phyloP scores from a whole-genome alignment of 1,140 invertebrate genomes.

The Heliconius hermathena region DNA sequence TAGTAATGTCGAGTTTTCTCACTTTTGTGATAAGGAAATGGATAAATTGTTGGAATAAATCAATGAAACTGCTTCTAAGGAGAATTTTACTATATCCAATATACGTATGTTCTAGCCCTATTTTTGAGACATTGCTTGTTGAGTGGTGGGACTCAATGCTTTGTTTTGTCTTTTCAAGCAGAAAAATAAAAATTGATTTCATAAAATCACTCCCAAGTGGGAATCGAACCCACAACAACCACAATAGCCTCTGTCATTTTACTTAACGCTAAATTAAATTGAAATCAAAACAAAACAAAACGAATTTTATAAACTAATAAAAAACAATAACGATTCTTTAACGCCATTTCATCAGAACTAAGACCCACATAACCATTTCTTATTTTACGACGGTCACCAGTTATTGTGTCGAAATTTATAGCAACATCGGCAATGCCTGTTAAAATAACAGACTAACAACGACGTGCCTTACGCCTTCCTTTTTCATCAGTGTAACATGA shows the following conservation, averaged over 20 bases:
- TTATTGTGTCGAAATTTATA: background rate
- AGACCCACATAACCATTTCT: background rate
- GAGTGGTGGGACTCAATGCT: too few species aligned
- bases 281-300: conserved; percentile 1
- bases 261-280: too few species aligned
- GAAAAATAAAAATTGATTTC: too few species aligned
- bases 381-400: conserved; percentile 6
- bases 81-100: too few species aligned
- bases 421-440: background rate
- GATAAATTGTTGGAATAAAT: background rate
- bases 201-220: too few species aligned
- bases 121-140: too few species aligned
- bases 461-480: background rate
- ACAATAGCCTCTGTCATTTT: too few species aligned
- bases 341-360: conserved; percentile 2
- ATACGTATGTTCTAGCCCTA: too few species aligned
- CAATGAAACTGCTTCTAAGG: too few species aligned
- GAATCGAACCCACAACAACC: too few species aligned
- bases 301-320: conserved; percentile 7
- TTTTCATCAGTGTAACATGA: background rate
- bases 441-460: conserved; percentile 2
- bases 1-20: too few species aligned
- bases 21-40: background rate
- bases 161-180: too few species aligned
- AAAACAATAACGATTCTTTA: background rate